These are phyloP conservation scores for Heliopora coerulea DNA, from an alignment of 92 coral and sea anemone genomes.

Conservation along the genomic window DNA sequence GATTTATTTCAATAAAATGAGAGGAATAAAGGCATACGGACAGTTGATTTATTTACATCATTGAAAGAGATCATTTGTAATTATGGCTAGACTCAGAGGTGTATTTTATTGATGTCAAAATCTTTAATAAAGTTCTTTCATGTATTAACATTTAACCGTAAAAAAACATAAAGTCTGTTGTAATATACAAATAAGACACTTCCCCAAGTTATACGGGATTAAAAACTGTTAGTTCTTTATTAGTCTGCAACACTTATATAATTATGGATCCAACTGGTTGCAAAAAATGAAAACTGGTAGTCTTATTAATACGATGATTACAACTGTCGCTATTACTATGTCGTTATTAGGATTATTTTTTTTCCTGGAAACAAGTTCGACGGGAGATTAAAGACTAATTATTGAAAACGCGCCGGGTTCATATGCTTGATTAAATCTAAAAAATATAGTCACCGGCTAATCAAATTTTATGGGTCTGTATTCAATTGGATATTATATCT, in stretches of 20 bases:
- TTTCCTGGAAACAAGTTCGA: background rate
- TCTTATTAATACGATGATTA: conserved; percentile 15
- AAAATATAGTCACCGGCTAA: conserved; percentile 37
- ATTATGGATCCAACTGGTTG: background rate
- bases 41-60: too few relatives aligned
- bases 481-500: too few relatives aligned
- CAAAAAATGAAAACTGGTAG: conserved; percentile 13
- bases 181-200: conserved; percentile 34
- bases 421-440: conserved; percentile 31
- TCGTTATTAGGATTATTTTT: conserved; percentile 14
- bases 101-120: conserved; percentile 39
- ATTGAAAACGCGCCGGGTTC: conserved; percentile 20
- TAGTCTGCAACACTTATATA: background rate
- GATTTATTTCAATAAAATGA: too few relatives aligned
- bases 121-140: conserved; percentile 41
- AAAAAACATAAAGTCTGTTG: conserved; percentile 43
- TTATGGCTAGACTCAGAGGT: too few relatives aligned
- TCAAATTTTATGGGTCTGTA: background rate
- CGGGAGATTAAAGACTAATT: conserved; percentile 20
- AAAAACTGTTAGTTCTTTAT: conserved; percentile 22
- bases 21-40: too few relatives aligned
- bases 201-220: background rate
- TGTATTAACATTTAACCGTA: conserved; percentile 32
- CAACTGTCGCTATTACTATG: background rate
- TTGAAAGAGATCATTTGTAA: too few relatives aligned